phyloP scores from a whole-genome alignment of 2,797 vertebrate genomes.

The Aotus griseimembra region DNA sequence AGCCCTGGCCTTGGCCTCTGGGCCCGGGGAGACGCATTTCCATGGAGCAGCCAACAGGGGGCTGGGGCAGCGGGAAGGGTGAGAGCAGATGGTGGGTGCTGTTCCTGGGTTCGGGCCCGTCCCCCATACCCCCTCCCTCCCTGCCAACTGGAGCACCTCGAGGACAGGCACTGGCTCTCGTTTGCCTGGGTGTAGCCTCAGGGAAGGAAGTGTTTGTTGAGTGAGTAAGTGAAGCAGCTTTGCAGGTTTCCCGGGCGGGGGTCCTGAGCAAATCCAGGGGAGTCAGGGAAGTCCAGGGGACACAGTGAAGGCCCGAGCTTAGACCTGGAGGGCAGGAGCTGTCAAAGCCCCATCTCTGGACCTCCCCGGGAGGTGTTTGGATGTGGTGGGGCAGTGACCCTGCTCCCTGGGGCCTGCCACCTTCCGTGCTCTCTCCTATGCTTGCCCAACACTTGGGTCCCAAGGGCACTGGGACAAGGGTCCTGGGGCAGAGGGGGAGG shows the following conservation, averaged over 20 bases:
- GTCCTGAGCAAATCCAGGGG: not conserved
- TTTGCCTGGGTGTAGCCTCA: not conserved
- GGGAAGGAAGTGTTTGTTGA: not conserved
- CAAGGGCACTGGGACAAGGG: constrained; percentile 40
- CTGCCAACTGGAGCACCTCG: not conserved
- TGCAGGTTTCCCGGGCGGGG: not conserved
- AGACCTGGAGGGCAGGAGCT: not conserved
- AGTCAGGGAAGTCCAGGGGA: not conserved
- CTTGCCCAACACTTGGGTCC: not conserved
- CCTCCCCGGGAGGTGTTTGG: not conserved
- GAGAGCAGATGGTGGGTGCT: too few species aligned
- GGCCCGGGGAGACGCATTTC: rapidly evolving
- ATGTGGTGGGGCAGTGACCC: not conserved
- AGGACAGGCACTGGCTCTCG: not conserved
- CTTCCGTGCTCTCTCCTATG: not conserved
- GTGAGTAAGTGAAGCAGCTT: not conserved
- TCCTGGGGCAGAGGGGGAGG: not conserved
- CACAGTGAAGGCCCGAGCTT: rapidly evolving
- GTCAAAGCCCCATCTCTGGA: not conserved
- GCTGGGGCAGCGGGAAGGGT: not conserved
- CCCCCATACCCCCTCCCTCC: not conserved
- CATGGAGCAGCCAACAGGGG: not conserved
- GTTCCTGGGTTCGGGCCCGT: not conserved
- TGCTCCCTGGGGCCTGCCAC: not conserved
- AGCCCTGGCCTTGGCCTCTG: not conserved